Conservation (phyloP, 1,140 invertebrate species). For the Trypoxylus dichotomus region DNA sequence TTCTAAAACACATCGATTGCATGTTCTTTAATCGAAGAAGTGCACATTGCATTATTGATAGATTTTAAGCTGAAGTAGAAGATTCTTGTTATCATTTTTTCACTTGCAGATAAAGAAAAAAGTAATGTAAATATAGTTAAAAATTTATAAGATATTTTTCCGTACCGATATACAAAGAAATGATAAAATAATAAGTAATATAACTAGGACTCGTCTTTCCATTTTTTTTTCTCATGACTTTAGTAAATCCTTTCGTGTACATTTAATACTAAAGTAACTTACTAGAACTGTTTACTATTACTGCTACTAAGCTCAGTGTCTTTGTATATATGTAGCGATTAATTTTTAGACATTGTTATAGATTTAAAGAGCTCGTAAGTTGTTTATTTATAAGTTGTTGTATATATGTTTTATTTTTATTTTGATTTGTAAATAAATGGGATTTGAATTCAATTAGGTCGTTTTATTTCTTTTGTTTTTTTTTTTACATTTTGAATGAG, state of each 20-base stretch:
- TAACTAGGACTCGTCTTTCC: conserved; percentile 5
- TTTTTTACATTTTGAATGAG: conserved; percentile 36
- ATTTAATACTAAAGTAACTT: conserved; percentile 4
- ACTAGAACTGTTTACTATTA: background rate
- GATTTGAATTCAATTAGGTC: conserved; percentile 46
- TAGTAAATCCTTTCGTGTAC: conserved; percentile 6
- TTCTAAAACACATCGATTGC: background rate
- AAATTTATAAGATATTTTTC: conserved; percentile 13
- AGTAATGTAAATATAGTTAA: background rate
- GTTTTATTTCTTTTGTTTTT: conserved; percentile 43
- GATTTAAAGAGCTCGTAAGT: conserved; percentile 21
- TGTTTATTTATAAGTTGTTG: conserved; percentile 47
- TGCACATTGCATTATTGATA: background rate
- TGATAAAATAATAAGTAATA: background rate
- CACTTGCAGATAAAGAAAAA: background rate
- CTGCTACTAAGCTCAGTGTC: background rate
- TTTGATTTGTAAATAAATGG: conserved; percentile 52
- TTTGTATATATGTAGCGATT: conserved; percentile 28
- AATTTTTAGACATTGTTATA: conserved; percentile 29
- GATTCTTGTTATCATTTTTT: background rate
- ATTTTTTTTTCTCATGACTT: background rate
- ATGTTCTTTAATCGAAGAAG: background rate
- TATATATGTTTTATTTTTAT: conserved; percentile 52
- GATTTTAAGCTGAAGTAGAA: conserved; percentile 19
- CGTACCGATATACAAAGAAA: background rate